phyloP scores from a whole-genome alignment of 2,113 vertebrate genomes.

The Phylloscopus whistleri region DNA sequence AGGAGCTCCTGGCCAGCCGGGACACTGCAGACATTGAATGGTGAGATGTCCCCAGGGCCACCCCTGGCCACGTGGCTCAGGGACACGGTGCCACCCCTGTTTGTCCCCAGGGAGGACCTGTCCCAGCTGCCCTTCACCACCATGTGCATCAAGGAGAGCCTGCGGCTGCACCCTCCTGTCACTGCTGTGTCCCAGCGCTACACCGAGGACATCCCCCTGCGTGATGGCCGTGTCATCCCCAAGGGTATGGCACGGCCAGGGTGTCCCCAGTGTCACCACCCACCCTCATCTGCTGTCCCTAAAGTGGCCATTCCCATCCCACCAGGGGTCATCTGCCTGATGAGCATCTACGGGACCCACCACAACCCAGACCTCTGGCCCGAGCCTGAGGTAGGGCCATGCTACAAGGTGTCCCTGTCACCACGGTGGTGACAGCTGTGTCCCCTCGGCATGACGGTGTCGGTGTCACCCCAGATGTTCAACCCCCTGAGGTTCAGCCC shows the following conservation, averaged over 20 bases:
- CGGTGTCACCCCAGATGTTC: slow-evolving; percentile 74
- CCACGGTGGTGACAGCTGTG: not conserved
- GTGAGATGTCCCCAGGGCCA: not conserved
- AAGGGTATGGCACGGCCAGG: slow-evolving; percentile 59
- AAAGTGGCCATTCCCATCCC: not conserved
- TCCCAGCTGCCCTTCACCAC: slow-evolving; percentile 86
- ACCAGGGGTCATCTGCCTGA: slow-evolving; percentile 81
- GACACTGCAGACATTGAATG: not conserved
- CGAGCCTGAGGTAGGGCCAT: slow-evolving; percentile 76
- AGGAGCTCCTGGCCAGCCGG: not conserved
- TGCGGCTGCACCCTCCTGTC: slow-evolving; percentile 85
- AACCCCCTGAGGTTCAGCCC: slow-evolving; percentile 84
- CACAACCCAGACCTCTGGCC: slow-evolving; percentile 88
- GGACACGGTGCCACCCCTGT: fast-evolving
- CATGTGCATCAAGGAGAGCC: slow-evolving; percentile 94
- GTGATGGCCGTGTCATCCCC: slow-evolving; percentile 72
- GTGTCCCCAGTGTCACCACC: not conserved
- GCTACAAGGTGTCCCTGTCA: fast-evolving
- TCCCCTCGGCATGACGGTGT: fast-evolving
- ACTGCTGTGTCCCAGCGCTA: slow-evolving; percentile 80
- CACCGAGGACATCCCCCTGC: slow-evolving; percentile 77
- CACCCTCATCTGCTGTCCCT: not conserved
- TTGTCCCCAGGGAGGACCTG: slow-evolving; percentile 82
- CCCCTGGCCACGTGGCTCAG: fast-evolving
- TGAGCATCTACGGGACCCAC: slow-evolving; percentile 90